A percentile compares a stretch with the other conserved stretches of the same genome.
Conservation (phyloP, 1,140 invertebrate species). For the Leptonema lineaticorne region DNA sequence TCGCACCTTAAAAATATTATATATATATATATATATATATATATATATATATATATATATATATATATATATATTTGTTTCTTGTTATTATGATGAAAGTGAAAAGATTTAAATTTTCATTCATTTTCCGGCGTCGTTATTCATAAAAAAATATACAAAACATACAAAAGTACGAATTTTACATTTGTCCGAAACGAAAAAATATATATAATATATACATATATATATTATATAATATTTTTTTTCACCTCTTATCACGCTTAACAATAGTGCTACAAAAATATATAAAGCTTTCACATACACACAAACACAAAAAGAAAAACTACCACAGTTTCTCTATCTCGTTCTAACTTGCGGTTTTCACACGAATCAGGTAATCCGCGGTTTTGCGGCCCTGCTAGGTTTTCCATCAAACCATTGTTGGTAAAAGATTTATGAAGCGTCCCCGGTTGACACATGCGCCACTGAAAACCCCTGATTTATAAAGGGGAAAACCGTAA, state of each 20-base stretch:
- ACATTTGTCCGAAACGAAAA: too few relatives aligned
- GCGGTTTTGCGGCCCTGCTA: background rate
- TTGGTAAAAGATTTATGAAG: slow-evolving; percentile 19
- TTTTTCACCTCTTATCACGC: background rate
- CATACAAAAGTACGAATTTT: background rate
- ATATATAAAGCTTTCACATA: background rate
- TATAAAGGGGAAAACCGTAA: slow-evolving; percentile 14
- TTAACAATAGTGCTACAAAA: background rate
- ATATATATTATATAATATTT: background rate
- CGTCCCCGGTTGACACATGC: slow-evolving; percentile 23
- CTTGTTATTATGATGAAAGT: too few relatives aligned
- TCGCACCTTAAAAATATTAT: too few relatives aligned
- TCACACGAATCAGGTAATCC: background rate
- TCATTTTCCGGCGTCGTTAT: too few relatives aligned
- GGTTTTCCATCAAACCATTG: slow-evolving; percentile 26
- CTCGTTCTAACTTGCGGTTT: background rate
- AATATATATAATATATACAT: too few relatives aligned
- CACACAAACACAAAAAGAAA: too few relatives aligned
- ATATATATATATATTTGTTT: too few relatives aligned
- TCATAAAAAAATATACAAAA: background rate
- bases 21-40: too few relatives aligned
- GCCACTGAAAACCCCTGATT: slow-evolving; percentile 18
- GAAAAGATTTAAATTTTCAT: too few relatives aligned
- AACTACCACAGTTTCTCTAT: too few relatives aligned
- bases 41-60: too few relatives aligned